Evolutionary conservation across 2,113 vertebrate species (phyloP), one percentile per base, ranked within the genome.

Genomic region (Rissa tridactyla): DNA sequence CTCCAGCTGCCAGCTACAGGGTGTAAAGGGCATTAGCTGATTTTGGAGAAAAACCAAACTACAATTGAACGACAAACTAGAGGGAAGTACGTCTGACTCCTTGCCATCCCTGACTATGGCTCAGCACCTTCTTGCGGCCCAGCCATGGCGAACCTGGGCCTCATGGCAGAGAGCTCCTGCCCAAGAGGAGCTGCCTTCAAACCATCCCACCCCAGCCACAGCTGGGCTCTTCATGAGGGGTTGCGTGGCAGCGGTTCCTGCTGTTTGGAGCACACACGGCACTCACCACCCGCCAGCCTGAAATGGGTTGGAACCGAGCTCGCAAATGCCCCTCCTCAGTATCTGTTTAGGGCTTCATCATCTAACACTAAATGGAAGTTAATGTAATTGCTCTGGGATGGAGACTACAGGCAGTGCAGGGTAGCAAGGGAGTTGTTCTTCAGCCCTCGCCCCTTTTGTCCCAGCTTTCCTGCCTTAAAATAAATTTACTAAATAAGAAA

Each of bases 171-270:
- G 66, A 64, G 21, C 15, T 82, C 44, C 52, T 42, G 83, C 29
- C 64, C 1, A 1, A n/a, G 69, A 19, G 30, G 40, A 75, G 78
- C 20, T 54, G 29, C 49, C 52, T n/a, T 16, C 12, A 64, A 40
- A 34, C 62, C 57, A 36, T 42, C 49, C 62, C 0, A 0, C 10
- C 57, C 30, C 49, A 72, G 49, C 44, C 61, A 14, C 0, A 6
- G 5, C 49, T 0, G 0, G 54, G 38, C 42, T 64, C 27, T 32
- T n/a, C 8, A 13, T 0, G 4, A 1, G 10, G 15, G 61, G 20
- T 11, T 19, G 32, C 8, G 4, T 2, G 57, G 44, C 58, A 54
- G 71, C 7, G 1, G 29, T 7, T 65, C 29, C 73, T 70, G 89
- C 32, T 8, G 1, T 27, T 42, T 15, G 36, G 65, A 78, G 29